Evolutionary conservation across 2,888 invertebrate genomes (phyloP).

Genomic region (Monochamus alternatus): DNA sequence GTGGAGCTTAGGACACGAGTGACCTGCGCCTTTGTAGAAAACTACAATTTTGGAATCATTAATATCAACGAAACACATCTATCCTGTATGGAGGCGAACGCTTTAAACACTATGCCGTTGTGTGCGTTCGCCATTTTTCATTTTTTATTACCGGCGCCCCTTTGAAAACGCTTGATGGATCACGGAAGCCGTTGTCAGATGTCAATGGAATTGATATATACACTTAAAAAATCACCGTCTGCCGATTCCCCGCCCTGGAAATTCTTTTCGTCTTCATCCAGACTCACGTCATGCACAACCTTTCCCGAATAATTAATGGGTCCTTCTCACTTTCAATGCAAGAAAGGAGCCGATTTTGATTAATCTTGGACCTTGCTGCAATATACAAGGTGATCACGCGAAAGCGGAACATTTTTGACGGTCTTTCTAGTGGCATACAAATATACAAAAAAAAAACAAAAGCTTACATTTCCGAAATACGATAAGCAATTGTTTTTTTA

Average conservation of each 20-base stretch:
- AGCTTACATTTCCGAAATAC: no score
- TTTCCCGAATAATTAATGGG: conserved; percentile 19
- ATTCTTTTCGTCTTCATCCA: conserved; percentile 19
- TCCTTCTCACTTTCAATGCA: conserved; percentile 1
- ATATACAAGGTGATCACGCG: not conserved
- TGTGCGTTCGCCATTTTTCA: conserved; percentile 24
- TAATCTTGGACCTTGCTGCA: not conserved
- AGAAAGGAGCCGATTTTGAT: not conserved
- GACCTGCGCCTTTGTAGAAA: conserved; percentile 15
- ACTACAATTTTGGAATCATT: conserved; percentile 14
- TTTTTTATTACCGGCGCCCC: conserved; percentile 29
- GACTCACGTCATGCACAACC: conserved; percentile 5
- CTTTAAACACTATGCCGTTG: conserved; percentile 17
- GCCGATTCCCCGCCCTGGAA: conserved; percentile 14
- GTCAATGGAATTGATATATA: conserved; percentile 31
- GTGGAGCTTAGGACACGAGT: not conserved
- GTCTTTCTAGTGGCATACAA: no score
- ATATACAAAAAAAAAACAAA: no score
- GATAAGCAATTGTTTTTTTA: no score
- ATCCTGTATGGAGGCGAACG: not conserved
- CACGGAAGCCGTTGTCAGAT: conserved; percentile 31
- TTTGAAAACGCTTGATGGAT: conserved; percentile 32
- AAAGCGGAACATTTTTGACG: no score
- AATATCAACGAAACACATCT: conserved; percentile 21
- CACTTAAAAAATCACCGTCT: conserved; percentile 30